phyloP scores from a whole-genome alignment of 2,113 vertebrate species.

The Xyrauchen texanus region DNA sequence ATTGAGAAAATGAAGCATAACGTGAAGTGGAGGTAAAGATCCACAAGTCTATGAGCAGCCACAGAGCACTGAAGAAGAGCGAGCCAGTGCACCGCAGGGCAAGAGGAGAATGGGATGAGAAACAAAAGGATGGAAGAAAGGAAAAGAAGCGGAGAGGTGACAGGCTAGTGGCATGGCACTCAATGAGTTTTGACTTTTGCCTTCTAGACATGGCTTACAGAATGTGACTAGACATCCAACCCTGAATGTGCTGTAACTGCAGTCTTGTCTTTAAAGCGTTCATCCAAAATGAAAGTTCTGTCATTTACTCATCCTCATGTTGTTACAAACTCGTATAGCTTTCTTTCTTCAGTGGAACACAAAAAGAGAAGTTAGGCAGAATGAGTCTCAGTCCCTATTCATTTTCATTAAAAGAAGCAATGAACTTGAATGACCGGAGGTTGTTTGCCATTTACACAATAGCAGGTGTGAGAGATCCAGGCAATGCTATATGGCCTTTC shows the following conservation, averaged over 20 bases:
- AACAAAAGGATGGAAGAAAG: background rate
- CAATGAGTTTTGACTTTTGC: background rate
- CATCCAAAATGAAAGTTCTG: too few relatives aligned
- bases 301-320: background rate
- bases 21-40: too few relatives aligned
- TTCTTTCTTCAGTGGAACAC: too few relatives aligned
- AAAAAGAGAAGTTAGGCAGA: too few relatives aligned
- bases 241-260: background rate
- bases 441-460: background rate
- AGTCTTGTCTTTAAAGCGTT: background rate
- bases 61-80: background rate
- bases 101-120: background rate
- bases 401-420: too few relatives aligned
- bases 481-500: background rate
- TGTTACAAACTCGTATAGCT: too few relatives aligned
- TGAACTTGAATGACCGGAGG: too few relatives aligned
- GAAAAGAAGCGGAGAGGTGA: background rate
- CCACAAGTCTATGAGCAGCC: too few relatives aligned
- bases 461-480: background rate
- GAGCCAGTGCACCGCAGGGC: background rate
- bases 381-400: too few relatives aligned
- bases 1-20: too few relatives aligned
- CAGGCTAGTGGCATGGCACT: background rate
- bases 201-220: too few relatives aligned
- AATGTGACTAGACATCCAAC: background rate